Percentiles rank a stretch among this genome's conserved stretches.
Evolutionary conservation across 2,888 invertebrate genomes (phyloP).

Genomic region (Pollenia griseotomentosa): DNA sequence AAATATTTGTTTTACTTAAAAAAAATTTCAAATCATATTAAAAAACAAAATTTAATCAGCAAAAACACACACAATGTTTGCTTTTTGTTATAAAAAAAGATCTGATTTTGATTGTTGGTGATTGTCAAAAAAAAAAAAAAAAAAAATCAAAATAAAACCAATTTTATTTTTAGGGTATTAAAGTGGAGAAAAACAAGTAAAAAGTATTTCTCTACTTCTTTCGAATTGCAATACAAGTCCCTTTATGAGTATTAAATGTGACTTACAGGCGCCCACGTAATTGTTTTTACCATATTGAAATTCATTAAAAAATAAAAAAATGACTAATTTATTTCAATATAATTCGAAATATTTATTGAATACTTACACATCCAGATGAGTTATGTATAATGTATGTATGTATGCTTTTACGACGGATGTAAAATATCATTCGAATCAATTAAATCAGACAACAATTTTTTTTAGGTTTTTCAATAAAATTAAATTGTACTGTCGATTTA

Average conservation of each 20-base stretch:
- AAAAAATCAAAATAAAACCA: neutral
- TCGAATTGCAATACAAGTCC: conserved; percentile 51
- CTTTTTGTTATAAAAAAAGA: conserved; percentile 25
- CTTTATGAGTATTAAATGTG: conserved; percentile 12
- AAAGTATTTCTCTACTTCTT: conserved; percentile 26
- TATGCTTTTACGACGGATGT: neutral
- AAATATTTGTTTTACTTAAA: conserved; percentile 38
- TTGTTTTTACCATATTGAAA: conserved; percentile 23
- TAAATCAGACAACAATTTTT: too few species aligned
- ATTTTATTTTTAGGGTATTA: neutral
- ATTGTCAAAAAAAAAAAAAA: neutral
- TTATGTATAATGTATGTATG: conserved; percentile 24
- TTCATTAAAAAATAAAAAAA: conserved; percentile 15
- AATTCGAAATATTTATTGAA: conserved; percentile 29
- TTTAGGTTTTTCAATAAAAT: too few species aligned
- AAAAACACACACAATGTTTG: conserved; percentile 22
- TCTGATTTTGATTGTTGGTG: conserved; percentile 46
- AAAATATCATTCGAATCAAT: neutral
- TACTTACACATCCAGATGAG: conserved; percentile 13
- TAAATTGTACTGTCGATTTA: too few species aligned
- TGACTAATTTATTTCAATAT: conserved; percentile 58
- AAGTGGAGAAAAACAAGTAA: neutral
- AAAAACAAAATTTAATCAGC: neutral
- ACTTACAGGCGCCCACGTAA: conserved; percentile 70
- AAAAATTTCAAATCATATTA: conserved; percentile 10